phyloP scores from a whole-genome alignment of 2,888 invertebrate genomes.

The Heliconius cydno region DNA sequence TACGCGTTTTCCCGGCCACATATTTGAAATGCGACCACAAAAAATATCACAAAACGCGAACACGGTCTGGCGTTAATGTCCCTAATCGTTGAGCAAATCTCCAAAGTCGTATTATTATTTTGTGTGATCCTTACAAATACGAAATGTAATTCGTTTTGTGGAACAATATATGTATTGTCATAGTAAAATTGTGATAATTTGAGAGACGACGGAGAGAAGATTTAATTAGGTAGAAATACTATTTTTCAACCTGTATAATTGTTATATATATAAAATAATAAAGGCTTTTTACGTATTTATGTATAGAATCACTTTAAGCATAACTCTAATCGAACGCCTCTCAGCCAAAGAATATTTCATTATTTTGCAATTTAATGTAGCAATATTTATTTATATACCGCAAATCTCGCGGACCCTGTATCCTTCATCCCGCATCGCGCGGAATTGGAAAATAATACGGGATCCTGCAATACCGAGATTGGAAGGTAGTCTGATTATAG shows the following conservation, averaged over 20 bases:
- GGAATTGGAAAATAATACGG: too few species aligned
- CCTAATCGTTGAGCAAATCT: slow-evolving; percentile 46
- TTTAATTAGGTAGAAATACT: neutral
- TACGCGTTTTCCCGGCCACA: slow-evolving; percentile 59
- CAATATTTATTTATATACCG: neutral
- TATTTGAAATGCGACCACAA: slow-evolving; percentile 54
- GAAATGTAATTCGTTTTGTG: slow-evolving; percentile 1
- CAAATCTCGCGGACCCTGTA: too few species aligned
- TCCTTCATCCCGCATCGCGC: too few species aligned
- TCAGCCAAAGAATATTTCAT: neutral
- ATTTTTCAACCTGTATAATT: neutral
- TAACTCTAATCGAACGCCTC: neutral
- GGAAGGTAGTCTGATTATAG: too few species aligned
- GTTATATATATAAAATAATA: slow-evolving; percentile 7
- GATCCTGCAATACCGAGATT: too few species aligned
- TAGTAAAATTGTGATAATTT: too few species aligned
- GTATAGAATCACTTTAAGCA: too few species aligned
- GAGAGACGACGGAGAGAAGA: too few species aligned
- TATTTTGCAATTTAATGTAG: neutral
- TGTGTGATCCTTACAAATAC: slow-evolving; percentile 12
- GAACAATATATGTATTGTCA: too few species aligned
- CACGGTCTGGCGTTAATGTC: slow-evolving; percentile 47
- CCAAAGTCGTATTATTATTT: slow-evolving; percentile 26
- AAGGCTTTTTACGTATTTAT: neutral
- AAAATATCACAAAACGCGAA: slow-evolving; percentile 57